phyloP scores from a whole-genome alignment of 2,797 vertebrate genomes.

The Triplophysa yarkandensis region DNA sequence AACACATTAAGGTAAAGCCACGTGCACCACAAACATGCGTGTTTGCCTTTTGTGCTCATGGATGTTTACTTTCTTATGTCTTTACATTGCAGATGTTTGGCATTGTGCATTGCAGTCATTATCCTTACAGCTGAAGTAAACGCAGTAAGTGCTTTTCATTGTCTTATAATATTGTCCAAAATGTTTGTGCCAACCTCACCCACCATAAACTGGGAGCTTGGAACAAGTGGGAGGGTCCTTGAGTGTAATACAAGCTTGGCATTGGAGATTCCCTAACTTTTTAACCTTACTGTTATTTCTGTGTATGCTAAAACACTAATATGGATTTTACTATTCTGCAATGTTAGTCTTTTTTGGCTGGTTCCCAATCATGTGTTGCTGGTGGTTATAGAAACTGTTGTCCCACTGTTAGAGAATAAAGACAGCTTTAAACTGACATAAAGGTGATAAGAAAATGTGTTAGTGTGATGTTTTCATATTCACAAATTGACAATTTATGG shows the following conservation, averaged over 20 bases:
- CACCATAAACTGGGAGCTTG: too few species aligned
- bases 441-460: constrained; percentile 32
- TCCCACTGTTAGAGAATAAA: constrained; percentile 5
- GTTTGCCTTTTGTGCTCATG: not conserved
- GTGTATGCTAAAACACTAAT: too few species aligned
- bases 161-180: too few species aligned
- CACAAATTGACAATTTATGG: not conserved
- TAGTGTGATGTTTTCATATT: not conserved
- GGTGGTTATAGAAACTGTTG: constrained; percentile 27
- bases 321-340: too few species aligned
- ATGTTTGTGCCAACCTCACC: too few species aligned
- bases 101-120: constrained; percentile 66
- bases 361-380: constrained; percentile 3
- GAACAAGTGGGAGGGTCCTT: constrained; percentile 25
- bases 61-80: not conserved
- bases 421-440: not conserved
- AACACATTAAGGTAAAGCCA: constrained; percentile 35
- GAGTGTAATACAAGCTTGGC: not conserved
- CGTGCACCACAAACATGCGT: not conserved
- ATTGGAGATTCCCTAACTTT: not conserved
- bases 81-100: constrained; percentile 69
- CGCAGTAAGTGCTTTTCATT: constrained; percentile 69
- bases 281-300: too few species aligned
- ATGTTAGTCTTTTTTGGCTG: too few species aligned
- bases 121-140: constrained; percentile 65